Percentiles rank a stretch among this genome's conserved stretches.
These are phyloP conservation scores for Bicyclus anynana DNA, from an alignment of 1,140 invertebrate species.

Conservation along the genomic window DNA sequence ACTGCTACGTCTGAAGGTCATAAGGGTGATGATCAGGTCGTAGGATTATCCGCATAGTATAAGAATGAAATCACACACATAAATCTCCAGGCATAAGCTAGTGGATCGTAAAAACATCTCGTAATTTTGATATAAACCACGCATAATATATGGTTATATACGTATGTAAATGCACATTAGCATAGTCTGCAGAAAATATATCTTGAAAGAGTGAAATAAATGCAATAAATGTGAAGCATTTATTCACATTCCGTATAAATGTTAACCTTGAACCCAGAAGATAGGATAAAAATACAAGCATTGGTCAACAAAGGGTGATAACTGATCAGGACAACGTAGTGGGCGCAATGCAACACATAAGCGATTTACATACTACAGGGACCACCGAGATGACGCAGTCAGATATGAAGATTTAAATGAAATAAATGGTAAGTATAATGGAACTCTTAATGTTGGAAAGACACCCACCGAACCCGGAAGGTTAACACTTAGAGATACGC, in stretches of 20 bases:
- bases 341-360: conserved; percentile 50
- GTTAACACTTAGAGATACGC: conserved; percentile 23
- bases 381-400: conserved; percentile 48
- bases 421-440: conserved; percentile 42
- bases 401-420: conserved; percentile 56
- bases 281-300: conserved; percentile 32
- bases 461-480: conserved; percentile 44
- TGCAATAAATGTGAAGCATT: background rate
- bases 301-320: conserved; percentile 49
- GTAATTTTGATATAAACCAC: no score
- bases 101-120: no score
- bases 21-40: no score
- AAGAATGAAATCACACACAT: no score
- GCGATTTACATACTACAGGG: conserved; percentile 60
- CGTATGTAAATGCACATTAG: background rate
- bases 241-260: conserved; percentile 8
- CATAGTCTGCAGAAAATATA: background rate
- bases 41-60: no score
- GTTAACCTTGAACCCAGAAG: conserved; percentile 38
- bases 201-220: background rate
- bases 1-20: no score
- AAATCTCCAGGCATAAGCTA: no score
- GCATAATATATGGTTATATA: no score
- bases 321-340: conserved; percentile 36
- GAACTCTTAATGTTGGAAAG: conserved; percentile 47